phyloP scores from a whole-genome alignment of 2,113 vertebrate species.

The Cololabis saira region DNA sequence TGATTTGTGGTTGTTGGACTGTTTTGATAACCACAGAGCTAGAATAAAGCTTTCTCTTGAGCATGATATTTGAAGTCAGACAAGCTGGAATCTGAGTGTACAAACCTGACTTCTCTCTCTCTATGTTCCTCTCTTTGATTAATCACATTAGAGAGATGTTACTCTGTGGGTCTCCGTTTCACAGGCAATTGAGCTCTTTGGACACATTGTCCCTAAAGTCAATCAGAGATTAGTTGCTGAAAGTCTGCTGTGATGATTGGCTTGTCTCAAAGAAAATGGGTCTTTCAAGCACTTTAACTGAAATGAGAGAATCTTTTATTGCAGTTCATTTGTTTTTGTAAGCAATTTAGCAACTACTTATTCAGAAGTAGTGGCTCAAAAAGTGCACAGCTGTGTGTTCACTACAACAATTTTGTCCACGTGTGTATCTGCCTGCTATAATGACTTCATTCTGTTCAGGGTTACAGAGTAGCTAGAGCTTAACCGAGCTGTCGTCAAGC shows the following conservation, averaged over 20 bases:
- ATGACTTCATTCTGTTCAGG: too few species aligned
- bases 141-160: conserved; percentile 20
- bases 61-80: conserved; percentile 3
- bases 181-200: conserved; percentile 44
- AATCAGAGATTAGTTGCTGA: conserved; percentile 45
- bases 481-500: too few species aligned
- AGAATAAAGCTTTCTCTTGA: conserved; percentile 15
- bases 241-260: conserved; percentile 37
- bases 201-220: conserved; percentile 40
- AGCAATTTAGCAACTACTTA: conserved; percentile 42
- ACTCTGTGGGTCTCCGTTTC: conserved; percentile 18
- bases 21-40: not conserved
- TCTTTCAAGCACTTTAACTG: conserved; percentile 43
- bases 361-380: conserved; percentile 25
- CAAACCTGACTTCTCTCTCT: not conserved
- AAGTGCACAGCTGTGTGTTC: conserved; percentile 39
- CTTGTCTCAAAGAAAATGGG: conserved; percentile 37
- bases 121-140: conserved; percentile 17
- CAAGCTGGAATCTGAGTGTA: not conserved
- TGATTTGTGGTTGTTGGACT: conserved; percentile 22
- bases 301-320: conserved; percentile 57
- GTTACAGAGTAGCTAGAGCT: too few species aligned
- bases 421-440: too few species aligned
- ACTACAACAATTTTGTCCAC: not conserved
- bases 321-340: conserved; percentile 52